Conservation (phyloP, 2,888 invertebrate genomes). For the Lasioglossum malachurum region DNA sequence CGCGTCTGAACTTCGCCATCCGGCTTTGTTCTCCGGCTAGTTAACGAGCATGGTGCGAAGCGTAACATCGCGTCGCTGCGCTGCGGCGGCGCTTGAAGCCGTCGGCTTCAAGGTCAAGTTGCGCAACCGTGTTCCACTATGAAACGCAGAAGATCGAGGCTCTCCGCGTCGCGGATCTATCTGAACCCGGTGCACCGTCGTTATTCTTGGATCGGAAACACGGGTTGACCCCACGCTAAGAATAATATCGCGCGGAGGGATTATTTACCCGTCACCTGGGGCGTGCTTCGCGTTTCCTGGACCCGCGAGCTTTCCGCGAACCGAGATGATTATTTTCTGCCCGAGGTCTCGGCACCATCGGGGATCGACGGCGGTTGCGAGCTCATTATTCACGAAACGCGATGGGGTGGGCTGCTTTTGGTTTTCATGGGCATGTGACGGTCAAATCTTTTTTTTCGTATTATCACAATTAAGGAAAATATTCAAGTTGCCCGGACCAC, state of each 20-base stretch:
- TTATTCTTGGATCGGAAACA: slow-evolving; percentile 49
- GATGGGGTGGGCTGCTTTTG: no score
- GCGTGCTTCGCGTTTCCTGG: background rate
- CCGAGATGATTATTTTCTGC: background rate
- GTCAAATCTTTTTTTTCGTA: no score
- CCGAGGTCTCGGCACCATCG: background rate
- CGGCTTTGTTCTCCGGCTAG: slow-evolving; percentile 63
- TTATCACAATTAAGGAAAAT: no score
- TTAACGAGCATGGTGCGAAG: slow-evolving; percentile 64
- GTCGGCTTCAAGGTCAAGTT: slow-evolving; percentile 33
- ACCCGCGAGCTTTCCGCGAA: background rate
- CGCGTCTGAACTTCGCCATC: slow-evolving; percentile 43
- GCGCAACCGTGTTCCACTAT: slow-evolving; percentile 49
- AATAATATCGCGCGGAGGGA: slow-evolving; percentile 27
- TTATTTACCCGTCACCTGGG: slow-evolving; percentile 34
- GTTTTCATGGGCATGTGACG: no score
- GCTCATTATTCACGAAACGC: background rate
- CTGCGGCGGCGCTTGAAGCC: slow-evolving; percentile 53
- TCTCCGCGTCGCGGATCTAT: slow-evolving; percentile 11
- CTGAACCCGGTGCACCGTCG: slow-evolving; percentile 36
- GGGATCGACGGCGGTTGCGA: background rate
- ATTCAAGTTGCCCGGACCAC: no score
- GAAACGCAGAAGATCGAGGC: slow-evolving; percentile 50
- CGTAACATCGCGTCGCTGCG: slow-evolving; percentile 55
- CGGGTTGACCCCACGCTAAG: slow-evolving; percentile 32